These are phyloP conservation scores for Heliopora coerulea DNA, from an alignment of 92 coral and sea anemone species.

Conservation along the genomic window DNA sequence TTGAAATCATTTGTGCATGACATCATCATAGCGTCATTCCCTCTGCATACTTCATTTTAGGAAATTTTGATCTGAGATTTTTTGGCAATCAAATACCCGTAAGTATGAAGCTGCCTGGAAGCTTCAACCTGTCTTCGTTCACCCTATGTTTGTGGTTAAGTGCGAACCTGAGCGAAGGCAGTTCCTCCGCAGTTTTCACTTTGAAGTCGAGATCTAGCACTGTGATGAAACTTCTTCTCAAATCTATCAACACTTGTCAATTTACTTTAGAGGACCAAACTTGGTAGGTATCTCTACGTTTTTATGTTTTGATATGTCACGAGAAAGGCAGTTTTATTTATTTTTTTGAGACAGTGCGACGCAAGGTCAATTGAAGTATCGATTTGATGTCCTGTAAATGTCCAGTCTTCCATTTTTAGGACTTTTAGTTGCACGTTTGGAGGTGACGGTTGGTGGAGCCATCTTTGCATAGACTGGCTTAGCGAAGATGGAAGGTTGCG, in stretches of 20 bases:
- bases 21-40: too few species aligned
- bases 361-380: too few species aligned
- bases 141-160: not conserved
- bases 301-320: not conserved
- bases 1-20: too few species aligned
- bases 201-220: not conserved
- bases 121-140: not conserved
- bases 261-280: not conserved
- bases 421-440: not conserved
- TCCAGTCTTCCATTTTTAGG: not conserved
- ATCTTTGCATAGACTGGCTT: not conserved
- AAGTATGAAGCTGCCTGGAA: not conserved
- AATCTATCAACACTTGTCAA: too few species aligned
- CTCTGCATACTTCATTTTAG: too few species aligned
- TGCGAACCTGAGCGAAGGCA: not conserved
- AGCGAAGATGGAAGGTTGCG: not conserved
- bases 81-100: not conserved
- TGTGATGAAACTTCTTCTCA: not conserved
- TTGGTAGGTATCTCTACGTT: not conserved
- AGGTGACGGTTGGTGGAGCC: too few species aligned
- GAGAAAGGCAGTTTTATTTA: too few species aligned
- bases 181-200: not conserved
- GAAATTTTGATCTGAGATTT: conserved; percentile 9
- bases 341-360: too few species aligned
- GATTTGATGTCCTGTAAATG: too few species aligned